Evolutionary conservation across 2,888 invertebrate genomes (phyloP).

Genomic region (Cecidostiba fungosa): DNA sequence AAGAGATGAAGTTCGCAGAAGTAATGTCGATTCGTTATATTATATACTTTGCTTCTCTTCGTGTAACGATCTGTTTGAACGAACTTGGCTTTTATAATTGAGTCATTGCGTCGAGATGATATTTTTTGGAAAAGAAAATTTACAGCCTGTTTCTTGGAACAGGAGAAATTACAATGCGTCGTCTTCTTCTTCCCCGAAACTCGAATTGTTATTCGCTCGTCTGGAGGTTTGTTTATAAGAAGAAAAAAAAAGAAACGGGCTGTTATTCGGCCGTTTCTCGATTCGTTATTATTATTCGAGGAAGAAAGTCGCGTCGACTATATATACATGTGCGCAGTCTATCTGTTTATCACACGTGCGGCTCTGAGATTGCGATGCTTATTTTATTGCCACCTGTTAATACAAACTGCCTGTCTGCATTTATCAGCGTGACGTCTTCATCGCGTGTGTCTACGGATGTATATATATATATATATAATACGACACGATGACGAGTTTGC

Average conservation of each 20-base stretch:
- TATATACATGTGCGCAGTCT: neutral
- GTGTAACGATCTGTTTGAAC: neutral
- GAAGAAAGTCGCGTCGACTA: neutral
- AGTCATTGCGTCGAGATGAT: too few relatives aligned
- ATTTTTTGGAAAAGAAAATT: too few relatives aligned
- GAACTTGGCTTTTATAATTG: neutral
- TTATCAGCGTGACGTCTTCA: too few relatives aligned
- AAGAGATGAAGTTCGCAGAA: neutral
- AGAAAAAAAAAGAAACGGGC: neutral
- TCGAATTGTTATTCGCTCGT: neutral
- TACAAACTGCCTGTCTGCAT: slow-evolving; percentile 24
- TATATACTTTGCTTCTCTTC: too few relatives aligned
- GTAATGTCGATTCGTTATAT: neutral
- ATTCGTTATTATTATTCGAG: neutral
- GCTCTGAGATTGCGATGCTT: neutral
- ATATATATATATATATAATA: too few relatives aligned
- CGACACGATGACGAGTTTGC: neutral
- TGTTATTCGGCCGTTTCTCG: neutral
- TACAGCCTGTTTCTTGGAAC: too few relatives aligned
- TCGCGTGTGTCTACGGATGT: too few relatives aligned
- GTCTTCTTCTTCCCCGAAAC: too few relatives aligned
- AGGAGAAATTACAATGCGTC: too few relatives aligned
- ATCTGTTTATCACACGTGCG: slow-evolving; percentile 35
- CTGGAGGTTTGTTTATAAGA: neutral
- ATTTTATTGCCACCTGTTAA: slow-evolving; percentile 46